Percentiles rank a stretch among this genome's conserved stretches.
Evolutionary conservation across 2,888 invertebrate species (phyloP).

Genomic region (Coleophora flavipennella): DNA sequence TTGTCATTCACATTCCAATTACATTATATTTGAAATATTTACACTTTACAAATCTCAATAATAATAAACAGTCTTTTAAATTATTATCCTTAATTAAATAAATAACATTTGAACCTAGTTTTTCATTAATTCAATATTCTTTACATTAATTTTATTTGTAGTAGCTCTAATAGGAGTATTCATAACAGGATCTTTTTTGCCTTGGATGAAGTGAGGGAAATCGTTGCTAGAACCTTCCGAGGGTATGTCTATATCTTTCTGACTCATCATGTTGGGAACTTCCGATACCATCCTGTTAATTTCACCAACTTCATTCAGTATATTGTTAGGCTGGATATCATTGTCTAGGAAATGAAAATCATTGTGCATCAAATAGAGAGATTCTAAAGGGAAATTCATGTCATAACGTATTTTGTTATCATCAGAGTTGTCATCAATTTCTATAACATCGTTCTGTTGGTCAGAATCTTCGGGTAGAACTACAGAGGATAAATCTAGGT

Average conservation of each 20-base stretch:
- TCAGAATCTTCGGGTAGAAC: conserved; percentile 44
- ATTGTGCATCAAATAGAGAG: conserved; percentile 57
- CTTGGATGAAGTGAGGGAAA: conserved; percentile 49
- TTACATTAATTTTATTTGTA: conserved; percentile 63
- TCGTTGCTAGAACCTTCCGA: conserved; percentile 33
- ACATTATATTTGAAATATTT: not conserved
- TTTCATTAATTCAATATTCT: conserved; percentile 66
- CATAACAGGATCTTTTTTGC: conserved; percentile 64
- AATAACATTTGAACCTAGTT: conserved; percentile 27
- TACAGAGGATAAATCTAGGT: conserved; percentile 47
- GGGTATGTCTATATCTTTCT: conserved; percentile 35
- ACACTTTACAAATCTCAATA: not conserved
- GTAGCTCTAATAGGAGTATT: conserved; percentile 52
- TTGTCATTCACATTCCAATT: not conserved
- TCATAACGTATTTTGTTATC: conserved; percentile 58
- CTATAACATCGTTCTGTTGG: conserved; percentile 57
- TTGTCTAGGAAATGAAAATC: conserved; percentile 62
- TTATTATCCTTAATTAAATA: conserved; percentile 7
- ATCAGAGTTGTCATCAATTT: conserved; percentile 64
- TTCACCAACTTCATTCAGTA: conserved; percentile 39
- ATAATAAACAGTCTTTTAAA: conserved; percentile 28
- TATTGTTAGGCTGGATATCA: conserved; percentile 37
- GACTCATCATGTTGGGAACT: conserved; percentile 46
- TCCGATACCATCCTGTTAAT: conserved; percentile 50
- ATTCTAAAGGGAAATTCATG: conserved; percentile 57